Evolutionary conservation across 1,140 invertebrate genomes (phyloP).

Genomic region (Sminthurides bifidus): DNA sequence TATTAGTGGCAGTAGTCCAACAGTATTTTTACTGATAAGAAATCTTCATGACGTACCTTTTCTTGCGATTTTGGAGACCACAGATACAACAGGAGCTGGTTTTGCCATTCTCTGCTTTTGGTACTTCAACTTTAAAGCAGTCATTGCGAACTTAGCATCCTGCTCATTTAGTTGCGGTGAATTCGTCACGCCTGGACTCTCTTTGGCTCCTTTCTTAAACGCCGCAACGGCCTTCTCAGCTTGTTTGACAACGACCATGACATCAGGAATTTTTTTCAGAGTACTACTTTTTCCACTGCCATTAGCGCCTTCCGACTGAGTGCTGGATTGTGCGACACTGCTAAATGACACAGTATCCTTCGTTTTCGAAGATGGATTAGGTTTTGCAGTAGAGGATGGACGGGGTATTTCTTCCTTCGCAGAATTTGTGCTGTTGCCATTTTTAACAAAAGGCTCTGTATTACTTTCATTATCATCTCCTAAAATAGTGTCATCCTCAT

Average conservation of each 20-base stretch:
- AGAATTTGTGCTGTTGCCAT: no score
- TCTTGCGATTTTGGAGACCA: constrained; percentile 32
- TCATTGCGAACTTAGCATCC: constrained; percentile 38
- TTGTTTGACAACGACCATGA: constrained; percentile 2
- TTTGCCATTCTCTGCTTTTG: constrained; percentile 49
- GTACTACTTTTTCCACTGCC: not conserved
- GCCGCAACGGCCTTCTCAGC: constrained; percentile 1
- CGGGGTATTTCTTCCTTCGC: no score
- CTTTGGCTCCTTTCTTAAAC: not conserved
- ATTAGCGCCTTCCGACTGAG: not conserved
- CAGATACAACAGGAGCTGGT: constrained; percentile 28
- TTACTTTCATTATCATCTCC: no score
- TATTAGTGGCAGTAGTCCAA: no score
- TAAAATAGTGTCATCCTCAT: not conserved
- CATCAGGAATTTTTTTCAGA: not conserved
- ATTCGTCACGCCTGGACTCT: not conserved
- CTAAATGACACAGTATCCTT: not conserved
- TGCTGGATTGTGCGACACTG: no score
- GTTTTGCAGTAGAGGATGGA: not conserved
- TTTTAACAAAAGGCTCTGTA: not conserved
- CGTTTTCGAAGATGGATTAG: not conserved
- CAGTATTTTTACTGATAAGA: not conserved
- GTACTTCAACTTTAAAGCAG: constrained; percentile 52
- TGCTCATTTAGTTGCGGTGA: constrained; percentile 27
- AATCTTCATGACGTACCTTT: constrained; percentile 30